Conservation (phyloP, 1,140 invertebrate species). For the Limonius californicus region DNA sequence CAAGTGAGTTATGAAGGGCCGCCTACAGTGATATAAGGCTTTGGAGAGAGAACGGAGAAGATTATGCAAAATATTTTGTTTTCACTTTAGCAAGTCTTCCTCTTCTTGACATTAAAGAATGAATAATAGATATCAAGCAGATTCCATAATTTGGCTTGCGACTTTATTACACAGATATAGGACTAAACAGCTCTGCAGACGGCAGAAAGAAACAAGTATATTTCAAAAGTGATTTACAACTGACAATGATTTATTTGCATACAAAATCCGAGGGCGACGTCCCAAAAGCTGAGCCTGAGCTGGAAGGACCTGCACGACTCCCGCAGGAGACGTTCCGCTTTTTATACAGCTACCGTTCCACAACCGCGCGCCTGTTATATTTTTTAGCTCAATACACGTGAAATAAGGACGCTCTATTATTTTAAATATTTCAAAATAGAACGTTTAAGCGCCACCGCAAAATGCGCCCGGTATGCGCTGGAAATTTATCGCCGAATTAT, state of each 20-base stretch:
- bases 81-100: conserved; percentile 9
- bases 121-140: conserved; percentile 29
- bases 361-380: conserved; percentile 20
- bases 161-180: conserved; percentile 37
- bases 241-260: conserved; percentile 43
- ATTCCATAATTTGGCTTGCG: conserved; percentile 37
- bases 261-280: conserved; percentile 29
- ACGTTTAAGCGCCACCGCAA: too few relatives aligned
- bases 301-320: conserved; percentile 22
- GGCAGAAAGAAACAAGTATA: conserved; percentile 38
- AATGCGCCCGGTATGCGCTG: too few relatives aligned
- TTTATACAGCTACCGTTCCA: conserved; percentile 25
- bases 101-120: conserved; percentile 16
- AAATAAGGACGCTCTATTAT: not conserved
- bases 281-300: conserved; percentile 23
- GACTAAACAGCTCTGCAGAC: conserved; percentile 33
- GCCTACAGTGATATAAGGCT: too few relatives aligned
- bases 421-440: not conserved
- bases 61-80: conserved; percentile 10
- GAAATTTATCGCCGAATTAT: too few relatives aligned
- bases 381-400: conserved; percentile 3
- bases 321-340: conserved; percentile 28
- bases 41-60: not conserved
- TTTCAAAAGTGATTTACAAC: conserved; percentile 42
- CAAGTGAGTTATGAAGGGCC: too few relatives aligned